Evolutionary conservation across 2,888 invertebrate genomes (phyloP).

Genomic region (Coelinius sp.): DNA sequence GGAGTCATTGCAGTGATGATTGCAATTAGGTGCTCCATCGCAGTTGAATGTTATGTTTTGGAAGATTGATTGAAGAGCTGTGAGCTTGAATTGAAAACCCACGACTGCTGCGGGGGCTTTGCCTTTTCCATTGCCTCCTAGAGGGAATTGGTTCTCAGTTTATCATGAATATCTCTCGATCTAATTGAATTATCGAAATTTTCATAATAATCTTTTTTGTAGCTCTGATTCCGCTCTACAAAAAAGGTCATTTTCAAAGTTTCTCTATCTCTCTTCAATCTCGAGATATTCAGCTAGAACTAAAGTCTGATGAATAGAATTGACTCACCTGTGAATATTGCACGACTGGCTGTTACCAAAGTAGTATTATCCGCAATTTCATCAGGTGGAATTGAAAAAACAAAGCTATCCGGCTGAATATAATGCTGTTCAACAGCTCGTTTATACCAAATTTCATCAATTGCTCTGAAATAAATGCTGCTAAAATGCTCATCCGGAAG

Average conservation of each 20-base stretch:
- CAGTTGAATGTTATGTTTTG: conserved; percentile 82
- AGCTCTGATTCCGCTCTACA: too few species aligned
- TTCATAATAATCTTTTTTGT: too few species aligned
- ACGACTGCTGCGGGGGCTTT: conserved; percentile 75
- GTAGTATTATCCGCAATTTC: conserved; percentile 76
- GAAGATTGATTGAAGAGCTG: conserved; percentile 82
- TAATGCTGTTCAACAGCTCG: conserved; percentile 90
- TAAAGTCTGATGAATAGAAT: background rate
- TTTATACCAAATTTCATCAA: conserved; percentile 91
- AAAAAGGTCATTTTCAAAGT: too few species aligned
- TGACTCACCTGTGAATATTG: conserved; percentile 75
- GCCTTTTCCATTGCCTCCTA: conserved; percentile 56
- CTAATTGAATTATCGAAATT: too few species aligned
- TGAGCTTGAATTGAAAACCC: conserved; percentile 86
- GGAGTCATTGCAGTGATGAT: conserved; percentile 76
- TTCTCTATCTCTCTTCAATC: too few species aligned
- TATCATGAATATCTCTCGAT: background rate
- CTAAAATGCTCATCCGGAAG: conserved; percentile 76
- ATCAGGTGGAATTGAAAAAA: conserved; percentile 84
- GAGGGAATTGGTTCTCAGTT: background rate
- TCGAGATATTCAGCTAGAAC: too few species aligned
- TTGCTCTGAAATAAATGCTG: conserved; percentile 81
- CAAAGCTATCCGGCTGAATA: conserved; percentile 83
- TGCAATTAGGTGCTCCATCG: conserved; percentile 56
- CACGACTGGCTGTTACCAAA: conserved; percentile 88